phyloP scores from a whole-genome alignment of 2,113 vertebrate species.

The Tetrax tetrax region DNA sequence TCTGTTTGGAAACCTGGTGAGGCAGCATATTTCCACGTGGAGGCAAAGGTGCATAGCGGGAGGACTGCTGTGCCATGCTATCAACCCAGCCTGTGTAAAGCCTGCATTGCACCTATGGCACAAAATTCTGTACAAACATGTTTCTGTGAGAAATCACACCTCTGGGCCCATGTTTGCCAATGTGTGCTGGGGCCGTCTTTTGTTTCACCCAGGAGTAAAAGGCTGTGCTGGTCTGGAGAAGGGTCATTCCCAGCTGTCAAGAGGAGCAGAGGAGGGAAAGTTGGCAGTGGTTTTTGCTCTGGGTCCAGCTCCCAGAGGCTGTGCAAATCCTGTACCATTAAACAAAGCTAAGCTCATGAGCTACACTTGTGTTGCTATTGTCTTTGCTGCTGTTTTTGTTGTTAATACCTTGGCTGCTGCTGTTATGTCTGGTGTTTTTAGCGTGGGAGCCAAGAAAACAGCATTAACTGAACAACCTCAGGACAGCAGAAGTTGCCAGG shows the following conservation, averaged over 20 bases:
- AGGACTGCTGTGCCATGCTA: rapidly evolving
- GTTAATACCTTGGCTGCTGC: conserved; percentile 59
- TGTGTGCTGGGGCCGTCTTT: rapidly evolving
- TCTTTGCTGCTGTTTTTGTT: conserved; percentile 58
- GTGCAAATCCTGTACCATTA: conserved; percentile 13
- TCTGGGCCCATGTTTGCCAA: not conserved
- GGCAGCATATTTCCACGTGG: not conserved
- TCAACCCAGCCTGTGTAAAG: not conserved
- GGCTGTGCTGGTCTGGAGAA: not conserved
- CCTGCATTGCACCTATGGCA: rapidly evolving
- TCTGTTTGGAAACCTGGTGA: not conserved
- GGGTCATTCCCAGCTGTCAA: not conserved
- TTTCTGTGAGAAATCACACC: not conserved
- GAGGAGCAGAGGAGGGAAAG: not conserved
- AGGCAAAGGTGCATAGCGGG: not conserved
- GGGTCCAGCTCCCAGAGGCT: conserved; percentile 16
- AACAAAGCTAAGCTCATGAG: conserved; percentile 29
- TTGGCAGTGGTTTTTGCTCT: conserved; percentile 9
- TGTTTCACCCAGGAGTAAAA: not conserved
- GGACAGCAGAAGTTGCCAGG: conserved; percentile 17
- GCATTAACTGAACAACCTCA: conserved; percentile 17
- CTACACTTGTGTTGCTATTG: conserved; percentile 34
- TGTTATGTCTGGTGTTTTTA: conserved; percentile 44
- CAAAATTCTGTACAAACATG: not conserved
- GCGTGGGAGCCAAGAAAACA: conserved; percentile 33